Percentiles rank a stretch among this genome's conserved stretches.
Conservation (phyloP, 2,797 vertebrate species). For the Staurois parvus region DNA sequence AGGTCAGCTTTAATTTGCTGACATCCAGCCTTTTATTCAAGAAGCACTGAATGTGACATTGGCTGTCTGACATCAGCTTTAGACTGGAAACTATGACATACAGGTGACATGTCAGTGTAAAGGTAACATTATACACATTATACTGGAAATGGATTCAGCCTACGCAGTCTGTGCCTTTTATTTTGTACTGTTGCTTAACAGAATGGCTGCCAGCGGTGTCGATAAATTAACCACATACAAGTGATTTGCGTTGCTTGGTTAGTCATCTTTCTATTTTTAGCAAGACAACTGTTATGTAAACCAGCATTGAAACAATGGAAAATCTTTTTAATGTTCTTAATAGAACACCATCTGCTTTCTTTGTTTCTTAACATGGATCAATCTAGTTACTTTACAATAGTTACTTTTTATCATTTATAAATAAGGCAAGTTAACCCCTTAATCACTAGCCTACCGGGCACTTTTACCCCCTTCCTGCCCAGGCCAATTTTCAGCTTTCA, state of each 20-base stretch:
- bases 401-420: too few relatives aligned
- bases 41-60: too few relatives aligned
- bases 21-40: too few relatives aligned
- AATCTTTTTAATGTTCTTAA: neutral
- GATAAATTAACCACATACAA: slow-evolving; percentile 10
- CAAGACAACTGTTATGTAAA: neutral
- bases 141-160: neutral
- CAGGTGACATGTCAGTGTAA: neutral
- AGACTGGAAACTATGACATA: neutral
- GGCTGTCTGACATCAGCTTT: neutral
- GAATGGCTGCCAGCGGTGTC: neutral
- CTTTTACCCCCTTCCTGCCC: too few relatives aligned
- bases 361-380: neutral
- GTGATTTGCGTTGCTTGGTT: neutral
- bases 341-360: neutral
- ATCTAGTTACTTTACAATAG: too few relatives aligned
- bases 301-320: neutral
- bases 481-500: too few relatives aligned
- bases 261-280: slow-evolving; percentile 25
- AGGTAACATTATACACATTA: neutral
- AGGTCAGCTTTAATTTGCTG: too few relatives aligned
- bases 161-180: neutral
- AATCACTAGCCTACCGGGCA: too few relatives aligned
- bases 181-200: neutral
- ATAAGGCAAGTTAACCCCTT: neutral